Percentiles rank a stretch among this genome's conserved stretches.
Evolutionary conservation across 2,113 vertebrate genomes (phyloP).

Genomic region (Macroglossus sobrinus): DNA sequence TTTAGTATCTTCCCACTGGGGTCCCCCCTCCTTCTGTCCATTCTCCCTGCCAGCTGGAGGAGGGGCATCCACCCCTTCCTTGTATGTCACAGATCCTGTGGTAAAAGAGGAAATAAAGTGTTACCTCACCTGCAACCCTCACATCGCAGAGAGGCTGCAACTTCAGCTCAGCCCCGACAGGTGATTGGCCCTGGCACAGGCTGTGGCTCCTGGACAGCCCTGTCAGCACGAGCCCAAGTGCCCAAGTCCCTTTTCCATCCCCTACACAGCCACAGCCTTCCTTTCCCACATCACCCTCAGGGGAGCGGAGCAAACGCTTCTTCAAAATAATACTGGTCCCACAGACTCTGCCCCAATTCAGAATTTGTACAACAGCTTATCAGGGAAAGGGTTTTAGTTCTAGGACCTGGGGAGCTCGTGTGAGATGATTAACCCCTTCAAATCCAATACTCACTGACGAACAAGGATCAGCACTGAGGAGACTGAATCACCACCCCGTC

Average conservation of each 20-base stretch:
- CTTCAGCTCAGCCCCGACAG: constrained; percentile 6
- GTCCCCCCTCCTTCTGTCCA: neutral
- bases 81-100: neutral
- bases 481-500: fast-evolving
- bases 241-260: neutral
- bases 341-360: neutral
- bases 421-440: neutral
- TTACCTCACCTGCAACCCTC: neutral
- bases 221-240: neutral
- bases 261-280: neutral
- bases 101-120: neutral
- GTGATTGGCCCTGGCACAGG: neutral
- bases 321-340: neutral
- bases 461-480: neutral
- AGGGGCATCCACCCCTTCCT: neutral
- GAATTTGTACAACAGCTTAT: neutral
- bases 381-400: neutral
- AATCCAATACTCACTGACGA: neutral
- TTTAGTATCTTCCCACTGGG: neutral
- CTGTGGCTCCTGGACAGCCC: neutral
- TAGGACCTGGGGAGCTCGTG: neutral
- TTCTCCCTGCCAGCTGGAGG: neutral
- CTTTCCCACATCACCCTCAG: neutral
- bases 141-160: neutral
- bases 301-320: neutral